Base-by-base conservation (phyloP, 2,113 vertebrate species). In the Nothocercus julius region DNA sequence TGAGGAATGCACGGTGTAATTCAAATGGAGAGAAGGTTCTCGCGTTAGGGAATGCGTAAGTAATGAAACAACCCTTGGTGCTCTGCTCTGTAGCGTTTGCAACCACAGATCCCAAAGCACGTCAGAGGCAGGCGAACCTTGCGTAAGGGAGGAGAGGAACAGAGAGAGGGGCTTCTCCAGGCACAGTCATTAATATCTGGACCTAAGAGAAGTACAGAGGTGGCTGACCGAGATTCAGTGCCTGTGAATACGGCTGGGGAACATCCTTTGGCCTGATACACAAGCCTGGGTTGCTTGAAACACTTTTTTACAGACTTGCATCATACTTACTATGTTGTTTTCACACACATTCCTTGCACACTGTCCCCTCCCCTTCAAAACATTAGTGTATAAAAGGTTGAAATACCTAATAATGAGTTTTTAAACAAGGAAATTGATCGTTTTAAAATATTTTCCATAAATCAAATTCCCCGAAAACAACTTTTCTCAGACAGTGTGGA, bases 1-100 rank as follows among this genome's bases (percentile, higher is more conserved):
- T 93, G 88, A 90, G 69, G 77, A 17, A 47, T 91, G 53, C 34
- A 27, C n/a, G 24, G 91, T 92, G 68, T 87, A 80, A 94, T 93
- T 84, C 85, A 92, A 88, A 83, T 62, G 2, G 27, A 77, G 53
- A 72, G 61, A 94, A 76, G 47, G 16, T 32, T 94, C 78, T 64
- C 85, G 47, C 82, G 93, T 91, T 34, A 93, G 96, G 68, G 63
- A 73, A 82, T 45, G 67, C 49, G 69, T 74, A 91, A 91, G 28
- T 30, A 44, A 73, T 59, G 32, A 85, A 72, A 64, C 32, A 92
- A 85, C 44, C 20, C 44, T 68, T 45, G 2, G 51, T 0, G 2
- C 45, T 67, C 80, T 54, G 32, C 47, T 68, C 45, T 0, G 0
- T 22, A 21, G 40, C 2, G 0, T 56, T 91, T 80, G 32, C 81